phyloP scores from a whole-genome alignment of 2,888 invertebrate genomes.

The Onthophagus sagittarius region DNA sequence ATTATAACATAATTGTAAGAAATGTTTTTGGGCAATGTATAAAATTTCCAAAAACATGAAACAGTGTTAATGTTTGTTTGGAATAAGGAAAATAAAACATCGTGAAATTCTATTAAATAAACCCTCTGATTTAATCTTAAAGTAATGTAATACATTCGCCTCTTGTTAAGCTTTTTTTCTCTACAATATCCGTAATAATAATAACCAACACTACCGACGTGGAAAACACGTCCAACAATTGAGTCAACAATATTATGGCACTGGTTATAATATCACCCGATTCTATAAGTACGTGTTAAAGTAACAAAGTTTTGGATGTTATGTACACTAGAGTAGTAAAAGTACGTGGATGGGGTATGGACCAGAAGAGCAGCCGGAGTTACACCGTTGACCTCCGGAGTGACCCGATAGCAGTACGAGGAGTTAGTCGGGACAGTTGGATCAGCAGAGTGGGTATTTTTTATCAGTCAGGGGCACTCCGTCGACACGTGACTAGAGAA shows the following conservation, averaged over 20 bases:
- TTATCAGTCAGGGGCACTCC: slow-evolving; percentile 47
- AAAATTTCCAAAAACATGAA: neutral
- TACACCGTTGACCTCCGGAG: slow-evolving; percentile 33
- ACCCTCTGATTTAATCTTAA: slow-evolving; percentile 51
- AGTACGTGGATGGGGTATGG: slow-evolving; percentile 27
- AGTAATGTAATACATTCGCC: slow-evolving; percentile 47
- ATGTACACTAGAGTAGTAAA: slow-evolving; percentile 33
- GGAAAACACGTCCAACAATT: slow-evolving; percentile 47
- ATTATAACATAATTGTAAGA: neutral
- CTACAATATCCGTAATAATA: slow-evolving; percentile 42
- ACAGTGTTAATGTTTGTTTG: neutral
- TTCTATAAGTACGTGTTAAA: slow-evolving; percentile 49
- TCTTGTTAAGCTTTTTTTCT: slow-evolving; percentile 42
- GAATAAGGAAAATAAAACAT: slow-evolving; percentile 10
- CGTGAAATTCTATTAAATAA: slow-evolving; percentile 41
- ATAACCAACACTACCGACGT: slow-evolving; percentile 49
- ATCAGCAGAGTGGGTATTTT: slow-evolving; percentile 36
- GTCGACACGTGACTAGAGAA: slow-evolving; percentile 43
- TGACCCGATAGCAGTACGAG: slow-evolving; percentile 41
- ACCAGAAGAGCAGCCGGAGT: slow-evolving; percentile 15
- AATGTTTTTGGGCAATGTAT: neutral
- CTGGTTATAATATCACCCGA: slow-evolving; percentile 53
- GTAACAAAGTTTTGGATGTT: slow-evolving; percentile 45
- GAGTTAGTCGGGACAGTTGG: slow-evolving; percentile 43
- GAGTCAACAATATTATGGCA: slow-evolving; percentile 52